Base-by-base conservation (phyloP, 2,888 invertebrate species). In the Epinotia demarniana region DNA sequence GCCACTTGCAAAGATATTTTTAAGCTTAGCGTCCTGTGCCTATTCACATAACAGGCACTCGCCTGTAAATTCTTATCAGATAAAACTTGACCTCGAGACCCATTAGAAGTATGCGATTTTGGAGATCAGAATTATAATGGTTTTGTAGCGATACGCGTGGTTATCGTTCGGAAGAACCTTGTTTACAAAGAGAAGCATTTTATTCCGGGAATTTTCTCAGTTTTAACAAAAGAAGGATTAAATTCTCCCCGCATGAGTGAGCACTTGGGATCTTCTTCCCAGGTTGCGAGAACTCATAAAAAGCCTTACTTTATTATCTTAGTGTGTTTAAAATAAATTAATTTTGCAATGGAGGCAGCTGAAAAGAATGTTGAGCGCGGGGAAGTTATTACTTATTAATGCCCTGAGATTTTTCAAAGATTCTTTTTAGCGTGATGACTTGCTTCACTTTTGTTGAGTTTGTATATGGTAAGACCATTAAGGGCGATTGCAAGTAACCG, bases 361-460 rank as follows among this genome's bases (percentile, higher is more conserved):
- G 68, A 68, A 68, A 55, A 19, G 43, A 18, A 39, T 11, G 19
- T 18, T 66, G 23, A 57, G 19, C 18, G 39, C 11, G 9, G 39
- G 0, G 9, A 11, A 57, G 67, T 23, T 53, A 33, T 61, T 61
- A 61, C 58, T 43, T 23, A 58, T 68, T 68, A 33, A 67, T 33
- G n/a, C 9, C 12, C n/a, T 8, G 19, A 3, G 57, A 13, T 58
- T 57, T 55, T 58, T 8, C 16, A 43, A 67, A 58, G 39, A 43
- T 58, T 39, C 58, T 68, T 68, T 58, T 43, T 11, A 68, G 57
- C 3, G 19, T 16, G 18, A 57, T 68, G 68, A 68, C 39, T 68
- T 58, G 68, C 68, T 19, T 23, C 43, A 16, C 57, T 67, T 16
- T 53, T 9, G 23, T 23, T 19, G 9, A 39, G 39, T 39, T 39